These are phyloP conservation scores for Strongylocentrotus purpuratus DNA, from an alignment of 35 echinoderm and acorn worm species.

Conservation along the genomic window DNA sequence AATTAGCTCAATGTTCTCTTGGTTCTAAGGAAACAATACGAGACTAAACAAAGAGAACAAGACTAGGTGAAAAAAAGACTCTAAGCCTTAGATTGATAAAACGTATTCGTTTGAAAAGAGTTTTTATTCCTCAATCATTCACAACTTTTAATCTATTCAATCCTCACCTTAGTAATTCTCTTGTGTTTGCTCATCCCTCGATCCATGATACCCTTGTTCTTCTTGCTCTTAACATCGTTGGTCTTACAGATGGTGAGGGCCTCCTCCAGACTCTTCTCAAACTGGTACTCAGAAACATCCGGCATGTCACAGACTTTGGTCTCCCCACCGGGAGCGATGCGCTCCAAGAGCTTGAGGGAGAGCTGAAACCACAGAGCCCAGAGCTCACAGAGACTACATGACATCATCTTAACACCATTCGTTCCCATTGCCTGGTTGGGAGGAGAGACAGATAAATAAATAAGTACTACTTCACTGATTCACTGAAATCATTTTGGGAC, in stretches of 20 bases:
- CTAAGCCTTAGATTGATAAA: no score
- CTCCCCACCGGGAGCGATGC: constrained; percentile 73
- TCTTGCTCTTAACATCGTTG: constrained; percentile 86
- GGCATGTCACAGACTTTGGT: constrained; percentile 65
- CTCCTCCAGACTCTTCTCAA: constrained; percentile 79
- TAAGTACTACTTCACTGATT: no score
- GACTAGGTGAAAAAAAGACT: background rate
- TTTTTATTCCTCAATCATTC: background rate
- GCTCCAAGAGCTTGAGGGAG: constrained; percentile 72
- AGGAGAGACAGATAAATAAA: background rate
- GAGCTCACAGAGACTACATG: constrained; percentile 84
- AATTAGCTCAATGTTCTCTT: no score
- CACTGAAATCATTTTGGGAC: no score
- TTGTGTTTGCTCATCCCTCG: constrained; percentile 73
- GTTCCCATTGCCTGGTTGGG: constrained; percentile 10
- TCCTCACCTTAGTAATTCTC: constrained; percentile 69
- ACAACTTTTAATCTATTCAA: background rate
- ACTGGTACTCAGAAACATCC: constrained; percentile 74
- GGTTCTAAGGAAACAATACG: no score
- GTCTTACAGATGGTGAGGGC: constrained; percentile 65
- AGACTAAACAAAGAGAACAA: background rate
- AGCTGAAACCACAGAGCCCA: constrained; percentile 93
- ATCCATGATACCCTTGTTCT: constrained; percentile 72
- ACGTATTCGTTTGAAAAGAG: no score
- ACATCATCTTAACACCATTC: constrained; percentile 27